A percentile compares a stretch with the other conserved stretches of the same genome.
Evolutionary conservation across 2,888 invertebrate species (phyloP).

Genomic region (Amiota communis): DNA sequence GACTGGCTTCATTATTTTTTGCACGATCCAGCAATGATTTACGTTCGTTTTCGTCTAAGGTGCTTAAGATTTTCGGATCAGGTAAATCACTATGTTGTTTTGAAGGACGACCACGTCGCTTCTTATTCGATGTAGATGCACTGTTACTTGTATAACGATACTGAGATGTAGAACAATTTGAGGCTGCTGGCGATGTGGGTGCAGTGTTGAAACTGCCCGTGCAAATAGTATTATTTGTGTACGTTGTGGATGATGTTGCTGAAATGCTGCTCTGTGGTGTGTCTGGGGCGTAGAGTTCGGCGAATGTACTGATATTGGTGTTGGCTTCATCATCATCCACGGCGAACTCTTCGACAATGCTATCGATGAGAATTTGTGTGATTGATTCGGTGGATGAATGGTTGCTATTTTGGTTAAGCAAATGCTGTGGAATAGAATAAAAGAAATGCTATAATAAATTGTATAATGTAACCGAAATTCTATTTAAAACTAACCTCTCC

Average conservation of each 20-base stretch:
- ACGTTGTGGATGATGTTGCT: conserved; percentile 42
- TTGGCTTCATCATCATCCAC: conserved; percentile 42
- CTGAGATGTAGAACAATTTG: conserved; percentile 53
- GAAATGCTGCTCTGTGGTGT: conserved; percentile 61
- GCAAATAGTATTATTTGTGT: conserved; percentile 50
- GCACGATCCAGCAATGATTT: conserved; percentile 64
- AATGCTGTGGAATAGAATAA: conserved; percentile 22
- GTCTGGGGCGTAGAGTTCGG: conserved; percentile 53
- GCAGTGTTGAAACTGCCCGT: conserved; percentile 51
- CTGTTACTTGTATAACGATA: conserved; percentile 41
- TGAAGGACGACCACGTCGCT: conserved; percentile 65
- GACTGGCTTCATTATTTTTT: conserved; percentile 71
- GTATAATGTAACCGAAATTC: neutral
- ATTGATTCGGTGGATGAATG: conserved; percentile 33
- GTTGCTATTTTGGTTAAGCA: conserved; percentile 31
- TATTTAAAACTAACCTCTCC: conserved; percentile 30
- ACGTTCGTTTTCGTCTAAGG: conserved; percentile 56
- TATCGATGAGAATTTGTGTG: conserved; percentile 26
- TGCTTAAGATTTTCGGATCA: conserved; percentile 53
- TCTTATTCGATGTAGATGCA: conserved; percentile 9
- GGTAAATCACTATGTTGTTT: conserved; percentile 70
- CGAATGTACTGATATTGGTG: conserved; percentile 33
- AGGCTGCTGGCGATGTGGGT: conserved; percentile 58
- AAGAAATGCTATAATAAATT: conserved; percentile 30
- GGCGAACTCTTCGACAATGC: neutral